Base-by-base conservation (phyloP, 1,140 invertebrate species). In the Saxidomus purpurata region DNA sequence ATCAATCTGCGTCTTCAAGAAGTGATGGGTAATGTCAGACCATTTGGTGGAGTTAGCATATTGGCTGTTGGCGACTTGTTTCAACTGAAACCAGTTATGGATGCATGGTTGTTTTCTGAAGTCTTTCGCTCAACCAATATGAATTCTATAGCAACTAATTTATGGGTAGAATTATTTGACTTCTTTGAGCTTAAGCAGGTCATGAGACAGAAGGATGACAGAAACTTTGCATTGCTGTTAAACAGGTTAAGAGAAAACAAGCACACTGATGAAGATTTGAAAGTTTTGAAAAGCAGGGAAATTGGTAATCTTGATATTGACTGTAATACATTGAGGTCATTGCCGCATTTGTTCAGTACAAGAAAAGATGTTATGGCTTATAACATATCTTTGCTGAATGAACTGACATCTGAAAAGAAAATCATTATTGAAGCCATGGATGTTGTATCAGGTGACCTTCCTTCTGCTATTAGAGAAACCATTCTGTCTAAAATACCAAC, bases 111-210 rank as follows among this genome's bases (percentile, higher is more conserved):
- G 9, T 55, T 11, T 55, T 55, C 52, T 3, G 15, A 55, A 19
- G 19, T 55, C 8, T 55, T 22, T 22, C n/a, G n/a, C n/a, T n/a
- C n/a, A n/a, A 4, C 17, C 34, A 25, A 59, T 9, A 47, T 82
- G 59, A 19, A 52, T n/a, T 81, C 89, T 22, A 67, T 92, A 49
- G 88, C 90, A 34, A 52, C 40, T 28, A 92, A 91, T 86, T 61
- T 91, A 59, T 92, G 90, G 92, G 43, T 79, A 52, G 79, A 92
- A 22, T 28, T 82, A 19, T 92, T 92, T 71, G 28, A 61, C 17
- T 89, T 92, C 85, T 89, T 67, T 83, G 89, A 93, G 86, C 67
- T 93, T 13, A 89, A 61, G 25, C n/a, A 87, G 63, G 91, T 93
- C 13, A 91, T 93, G 91, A 28, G 91, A n/a, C 91, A 92, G 76